A percentile compares a stretch with the other conserved stretches of the same genome.
Evolutionary conservation across 2,797 vertebrate genomes (phyloP).

Genomic region (Anguilla megastoma): DNA sequence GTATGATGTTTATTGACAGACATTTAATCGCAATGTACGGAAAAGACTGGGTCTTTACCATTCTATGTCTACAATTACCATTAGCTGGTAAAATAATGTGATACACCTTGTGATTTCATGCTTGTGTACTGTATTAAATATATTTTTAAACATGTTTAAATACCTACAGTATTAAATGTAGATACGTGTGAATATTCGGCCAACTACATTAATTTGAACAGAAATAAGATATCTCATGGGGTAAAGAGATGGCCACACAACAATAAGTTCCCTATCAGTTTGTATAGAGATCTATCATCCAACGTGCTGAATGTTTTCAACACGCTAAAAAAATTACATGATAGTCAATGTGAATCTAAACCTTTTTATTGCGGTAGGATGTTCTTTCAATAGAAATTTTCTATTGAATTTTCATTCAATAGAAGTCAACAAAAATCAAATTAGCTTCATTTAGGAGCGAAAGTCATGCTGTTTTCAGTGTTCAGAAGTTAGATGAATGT

Average conservation of each 20-base stretch:
- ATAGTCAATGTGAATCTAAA: background rate
- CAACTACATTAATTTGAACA: background rate
- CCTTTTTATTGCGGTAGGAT: background rate
- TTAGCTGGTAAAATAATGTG: background rate
- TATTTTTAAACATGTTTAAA: too few species aligned
- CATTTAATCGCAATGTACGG: background rate
- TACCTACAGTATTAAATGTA: background rate
- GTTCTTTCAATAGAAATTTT: background rate
- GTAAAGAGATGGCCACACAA: background rate
- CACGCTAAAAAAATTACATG: background rate
- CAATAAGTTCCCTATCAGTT: background rate
- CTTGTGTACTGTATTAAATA: background rate
- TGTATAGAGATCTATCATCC: background rate
- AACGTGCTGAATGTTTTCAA: background rate
- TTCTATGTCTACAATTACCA: background rate
- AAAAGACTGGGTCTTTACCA: background rate
- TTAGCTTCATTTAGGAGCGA: background rate
- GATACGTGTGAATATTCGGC: background rate
- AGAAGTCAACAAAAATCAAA: slow-evolving; percentile 19
- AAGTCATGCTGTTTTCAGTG: background rate
- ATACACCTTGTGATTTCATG: background rate
- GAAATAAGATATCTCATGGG: background rate
- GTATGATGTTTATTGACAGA: background rate
- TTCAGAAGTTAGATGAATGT: background rate
- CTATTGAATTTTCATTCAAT: background rate